These are phyloP conservation scores for Barypeithes pellucidus DNA, from an alignment of 2,888 invertebrate species.

Conservation along the genomic window DNA sequence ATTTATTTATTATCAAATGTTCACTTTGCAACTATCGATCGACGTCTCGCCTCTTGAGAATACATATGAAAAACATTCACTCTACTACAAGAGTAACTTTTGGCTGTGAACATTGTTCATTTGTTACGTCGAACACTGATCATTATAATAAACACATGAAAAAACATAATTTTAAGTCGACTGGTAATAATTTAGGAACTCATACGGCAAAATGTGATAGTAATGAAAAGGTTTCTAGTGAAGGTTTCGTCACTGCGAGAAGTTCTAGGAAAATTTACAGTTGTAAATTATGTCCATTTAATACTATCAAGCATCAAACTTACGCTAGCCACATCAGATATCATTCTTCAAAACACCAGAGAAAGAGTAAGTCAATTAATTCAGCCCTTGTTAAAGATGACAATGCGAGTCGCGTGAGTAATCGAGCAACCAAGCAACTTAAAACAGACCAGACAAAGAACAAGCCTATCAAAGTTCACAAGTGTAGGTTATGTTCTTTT, in stretches of 20 bases:
- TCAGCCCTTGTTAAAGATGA: background rate
- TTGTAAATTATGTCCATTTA: background rate
- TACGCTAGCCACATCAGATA: background rate
- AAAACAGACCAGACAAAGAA: background rate
- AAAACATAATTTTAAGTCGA: no score
- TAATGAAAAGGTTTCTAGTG: background rate
- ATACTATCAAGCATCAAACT: background rate
- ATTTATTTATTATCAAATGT: conserved; percentile 21
- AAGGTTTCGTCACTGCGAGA: background rate
- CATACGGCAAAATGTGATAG: background rate
- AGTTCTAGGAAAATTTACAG: background rate
- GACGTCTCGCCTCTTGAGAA: background rate
- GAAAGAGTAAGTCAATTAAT: no score
- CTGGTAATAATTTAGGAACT: background rate
- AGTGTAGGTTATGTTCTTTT: conserved; percentile 19
- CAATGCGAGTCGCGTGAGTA: background rate
- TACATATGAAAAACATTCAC: background rate
- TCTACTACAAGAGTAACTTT: background rate
- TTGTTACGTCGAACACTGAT: background rate
- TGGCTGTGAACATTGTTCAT: background rate
- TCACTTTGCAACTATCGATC: conserved; percentile 18
- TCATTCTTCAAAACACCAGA: background rate
- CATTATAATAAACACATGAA: no score
- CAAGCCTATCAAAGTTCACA: background rate
- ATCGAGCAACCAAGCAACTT: background rate